Conservation (phyloP, 1,140 invertebrate species). For the Magallana ariakensis region DNA sequence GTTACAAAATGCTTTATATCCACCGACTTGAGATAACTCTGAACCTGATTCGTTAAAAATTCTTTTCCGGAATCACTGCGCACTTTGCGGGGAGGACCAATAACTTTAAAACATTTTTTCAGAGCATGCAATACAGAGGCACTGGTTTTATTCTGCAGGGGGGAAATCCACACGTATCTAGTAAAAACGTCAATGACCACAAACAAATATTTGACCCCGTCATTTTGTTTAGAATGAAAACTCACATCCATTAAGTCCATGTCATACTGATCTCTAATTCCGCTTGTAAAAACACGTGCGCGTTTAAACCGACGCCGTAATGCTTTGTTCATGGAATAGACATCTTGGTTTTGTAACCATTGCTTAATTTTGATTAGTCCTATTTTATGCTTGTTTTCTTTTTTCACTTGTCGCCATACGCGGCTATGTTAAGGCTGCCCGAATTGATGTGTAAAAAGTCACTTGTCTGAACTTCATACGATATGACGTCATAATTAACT, state of each 20-base stretch:
- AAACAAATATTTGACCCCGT: slow-evolving; percentile 38
- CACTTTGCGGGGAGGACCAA: background rate
- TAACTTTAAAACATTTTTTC: background rate
- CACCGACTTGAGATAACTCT: background rate
- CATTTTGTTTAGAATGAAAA: slow-evolving; percentile 39
- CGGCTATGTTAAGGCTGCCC: no score
- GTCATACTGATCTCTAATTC: slow-evolving; percentile 31
- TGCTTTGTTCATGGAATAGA: slow-evolving; percentile 35
- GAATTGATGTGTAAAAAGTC: no score
- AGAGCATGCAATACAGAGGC: slow-evolving; percentile 28
- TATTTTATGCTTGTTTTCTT: background rate
- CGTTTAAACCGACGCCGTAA: slow-evolving; percentile 12
- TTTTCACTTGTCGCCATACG: background rate
- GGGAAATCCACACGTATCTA: slow-evolving; percentile 41
- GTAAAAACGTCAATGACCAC: slow-evolving; percentile 51
- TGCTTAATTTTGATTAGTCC: background rate
- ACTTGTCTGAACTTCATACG: no score
- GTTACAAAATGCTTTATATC: slow-evolving; percentile 46
- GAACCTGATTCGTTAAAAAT: slow-evolving; percentile 1
- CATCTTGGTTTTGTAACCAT: slow-evolving; percentile 50
- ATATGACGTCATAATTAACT: no score
- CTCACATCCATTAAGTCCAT: slow-evolving; percentile 38
- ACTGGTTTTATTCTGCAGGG: slow-evolving; percentile 43
- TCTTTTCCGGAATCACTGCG: slow-evolving; percentile 32
- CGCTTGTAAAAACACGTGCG: background rate